Percentiles rank a stretch among this genome's conserved stretches.
phyloP scores from a whole-genome alignment of 2,113 vertebrate genomes.

The Vulpes vulpes region DNA sequence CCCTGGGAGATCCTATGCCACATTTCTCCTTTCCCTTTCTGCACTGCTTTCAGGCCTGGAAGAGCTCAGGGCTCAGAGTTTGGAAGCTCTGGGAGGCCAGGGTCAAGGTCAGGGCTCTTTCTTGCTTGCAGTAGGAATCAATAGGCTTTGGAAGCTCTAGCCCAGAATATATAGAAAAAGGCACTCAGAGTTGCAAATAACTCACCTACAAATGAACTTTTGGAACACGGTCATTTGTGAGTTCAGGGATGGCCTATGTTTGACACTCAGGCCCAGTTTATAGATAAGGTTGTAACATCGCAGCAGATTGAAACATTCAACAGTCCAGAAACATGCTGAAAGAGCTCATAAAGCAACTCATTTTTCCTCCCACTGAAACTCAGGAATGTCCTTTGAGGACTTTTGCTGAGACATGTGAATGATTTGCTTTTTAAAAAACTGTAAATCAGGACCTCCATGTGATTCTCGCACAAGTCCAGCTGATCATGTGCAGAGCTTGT shows the following conservation, averaged over 20 bases:
- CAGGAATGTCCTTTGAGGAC: slow-evolving; percentile 74
- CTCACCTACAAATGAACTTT: slow-evolving; percentile 31
- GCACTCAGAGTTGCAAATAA: not conserved
- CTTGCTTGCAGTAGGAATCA: not conserved
- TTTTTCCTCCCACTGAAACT: slow-evolving; percentile 77
- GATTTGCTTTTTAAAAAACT: slow-evolving; percentile 76
- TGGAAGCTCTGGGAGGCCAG: not conserved
- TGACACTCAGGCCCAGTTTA: not conserved
- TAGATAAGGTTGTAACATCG: slow-evolving; percentile 72
- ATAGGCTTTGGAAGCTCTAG: not conserved
- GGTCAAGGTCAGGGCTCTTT: not conserved
- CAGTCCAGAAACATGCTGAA: slow-evolving; percentile 26
- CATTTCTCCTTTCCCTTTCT: not conserved
- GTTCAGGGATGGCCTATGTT: not conserved
- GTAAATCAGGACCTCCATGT: not conserved
- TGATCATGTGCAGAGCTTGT: not conserved
- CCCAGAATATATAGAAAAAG: not conserved
- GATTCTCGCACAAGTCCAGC: not conserved
- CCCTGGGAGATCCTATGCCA: too few species aligned
- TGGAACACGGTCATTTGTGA: not conserved
- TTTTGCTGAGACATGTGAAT: slow-evolving; percentile 56
- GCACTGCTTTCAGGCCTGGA: not conserved
- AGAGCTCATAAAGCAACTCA: slow-evolving; percentile 73
- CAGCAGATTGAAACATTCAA: slow-evolving; percentile 64
- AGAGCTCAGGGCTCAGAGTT: not conserved